Percentiles rank a stretch among this genome's conserved stretches.
phyloP scores from a whole-genome alignment of 2,113 vertebrate genomes.

The Ptychochromis oligacanthus region DNA sequence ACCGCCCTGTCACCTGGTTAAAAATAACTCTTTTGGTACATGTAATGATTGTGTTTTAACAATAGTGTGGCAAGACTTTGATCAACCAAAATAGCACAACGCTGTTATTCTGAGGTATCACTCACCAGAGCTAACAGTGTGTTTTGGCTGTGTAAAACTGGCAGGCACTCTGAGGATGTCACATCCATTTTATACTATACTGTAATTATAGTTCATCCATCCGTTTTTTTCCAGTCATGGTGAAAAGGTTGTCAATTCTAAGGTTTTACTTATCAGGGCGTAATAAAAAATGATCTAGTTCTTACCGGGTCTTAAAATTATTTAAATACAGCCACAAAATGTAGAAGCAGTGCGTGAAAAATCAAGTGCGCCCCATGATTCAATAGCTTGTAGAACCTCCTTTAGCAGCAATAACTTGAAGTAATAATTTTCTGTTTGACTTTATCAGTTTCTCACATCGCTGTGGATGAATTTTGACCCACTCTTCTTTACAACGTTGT shows the following conservation, averaged over 20 bases:
- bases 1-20: conserved; percentile 64
- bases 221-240: too few species aligned
- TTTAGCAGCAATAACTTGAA: background rate
- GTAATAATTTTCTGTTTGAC: too few species aligned
- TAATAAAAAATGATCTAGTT: background rate
- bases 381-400: background rate
- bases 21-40: conserved; percentile 64
- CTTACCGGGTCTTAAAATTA: background rate
- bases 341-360: background rate
- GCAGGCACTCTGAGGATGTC: background rate
- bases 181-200: background rate
- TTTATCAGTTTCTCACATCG: background rate
- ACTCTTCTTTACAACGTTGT: too few species aligned
- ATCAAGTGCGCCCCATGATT: background rate
- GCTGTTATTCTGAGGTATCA: conserved; percentile 31
- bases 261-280: background rate
- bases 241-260: accelerated
- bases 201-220: background rate
- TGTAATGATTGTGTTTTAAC: conserved; percentile 55
- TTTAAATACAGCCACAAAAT: background rate
- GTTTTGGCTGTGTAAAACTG: background rate
- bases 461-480: background rate
- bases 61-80: conserved; percentile 62
- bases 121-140: background rate
- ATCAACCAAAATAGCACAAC: conserved; percentile 51